Evolutionary conservation across 1,140 invertebrate species (phyloP), one percentile per base, ranked within the genome.

Genomic region (Pissodes strobi): DNA sequence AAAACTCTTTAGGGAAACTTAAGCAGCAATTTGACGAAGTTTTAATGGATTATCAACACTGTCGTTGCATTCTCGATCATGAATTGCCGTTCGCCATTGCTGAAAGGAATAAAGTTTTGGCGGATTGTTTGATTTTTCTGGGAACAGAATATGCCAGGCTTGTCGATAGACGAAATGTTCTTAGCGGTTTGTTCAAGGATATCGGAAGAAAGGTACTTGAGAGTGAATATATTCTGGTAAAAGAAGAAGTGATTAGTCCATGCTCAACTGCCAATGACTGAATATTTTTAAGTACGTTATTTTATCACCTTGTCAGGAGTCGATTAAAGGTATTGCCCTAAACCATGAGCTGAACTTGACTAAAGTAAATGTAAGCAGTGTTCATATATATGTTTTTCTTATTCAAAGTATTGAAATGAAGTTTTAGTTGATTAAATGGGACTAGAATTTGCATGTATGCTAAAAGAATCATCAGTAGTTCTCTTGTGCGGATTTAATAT

Each of bases 1-100:
- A 64, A 6, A 45, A 63, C 41, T 69, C 72, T 21, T 57, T 76
- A 39, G 56, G 69, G 13, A 72, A 72, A 59, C 55, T 76, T 18
- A 69, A 72, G 57, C 53, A 66, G 27, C 74, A 76, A 53, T 74
- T 70, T 56, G 70, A 74, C 49, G 53, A 69, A 39, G 69, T 76
- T 56, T 64, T 74, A 39, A 67, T 64, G 55, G 67, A 69, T 52
- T 76, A 68, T 63, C 70, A 71, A 41, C 69, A 72, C 46, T 69
- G 69, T 27, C 63, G 71, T 21, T 69, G 64, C 45, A 59, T 72
- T 21, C 41, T 76, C 27, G 58, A 70, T 30, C 61, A 68, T 19
- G 55, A 71, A 49, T 46, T 74, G 41, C 69, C 72, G 9, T 41
- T 49, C 13, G 49, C 66, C 9, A 69, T 74, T 15, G 57, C 51